A percentile compares a stretch with the other conserved stretches of the same genome.
phyloP scores from a whole-genome alignment of 64 coral and sea anemone species.

The Exaiptasia diaphana region DNA sequence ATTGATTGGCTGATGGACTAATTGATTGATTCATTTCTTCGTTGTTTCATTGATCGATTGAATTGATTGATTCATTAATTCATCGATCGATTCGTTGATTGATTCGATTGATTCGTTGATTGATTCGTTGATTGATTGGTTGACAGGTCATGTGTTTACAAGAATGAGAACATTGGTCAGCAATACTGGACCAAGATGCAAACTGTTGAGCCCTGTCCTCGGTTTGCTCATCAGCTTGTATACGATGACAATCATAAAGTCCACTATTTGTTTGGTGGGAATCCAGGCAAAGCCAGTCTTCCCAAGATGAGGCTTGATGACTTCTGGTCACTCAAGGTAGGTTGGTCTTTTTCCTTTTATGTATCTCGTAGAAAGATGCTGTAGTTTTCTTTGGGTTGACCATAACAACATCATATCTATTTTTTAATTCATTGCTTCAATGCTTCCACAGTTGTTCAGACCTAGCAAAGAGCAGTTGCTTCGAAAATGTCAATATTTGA shows the following conservation, averaged over 20 bases:
- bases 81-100: no score
- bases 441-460: conserved; percentile 34
- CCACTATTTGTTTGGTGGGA: conserved; percentile 94
- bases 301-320: conserved; percentile 94
- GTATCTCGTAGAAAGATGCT: neutral
- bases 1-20: no score
- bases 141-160: conserved; percentile 86
- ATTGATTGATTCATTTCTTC: no score
- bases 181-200: conserved; percentile 98
- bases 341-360: neutral
- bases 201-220: conserved; percentile 82
- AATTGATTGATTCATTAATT: no score
- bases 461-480: conserved; percentile 70
- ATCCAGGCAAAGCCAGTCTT: conserved; percentile 82
- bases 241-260: conserved; percentile 85
- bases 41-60: no score
- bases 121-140: no score
- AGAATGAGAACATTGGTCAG: conserved; percentile 94
- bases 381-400: neutral
- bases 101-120: no score
- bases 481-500: conserved; percentile 70
- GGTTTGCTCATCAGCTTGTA: conserved; percentile 94
- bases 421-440: neutral
- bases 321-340: conserved; percentile 92
- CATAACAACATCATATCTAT: neutral